phyloP scores from a whole-genome alignment of 2,888 invertebrate species.

The Trisateles emortualis region DNA sequence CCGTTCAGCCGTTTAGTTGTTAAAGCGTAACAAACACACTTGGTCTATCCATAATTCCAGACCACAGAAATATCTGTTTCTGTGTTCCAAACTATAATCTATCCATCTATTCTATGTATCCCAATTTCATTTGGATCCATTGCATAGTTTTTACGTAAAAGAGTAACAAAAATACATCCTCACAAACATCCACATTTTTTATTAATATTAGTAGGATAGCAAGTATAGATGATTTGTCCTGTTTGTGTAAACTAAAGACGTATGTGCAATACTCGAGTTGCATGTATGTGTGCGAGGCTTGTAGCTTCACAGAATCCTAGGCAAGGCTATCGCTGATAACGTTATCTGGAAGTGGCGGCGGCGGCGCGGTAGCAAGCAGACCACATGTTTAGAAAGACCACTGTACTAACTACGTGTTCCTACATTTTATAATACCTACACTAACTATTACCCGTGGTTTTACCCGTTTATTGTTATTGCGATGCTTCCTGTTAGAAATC shows the following conservation, averaged over 20 bases:
- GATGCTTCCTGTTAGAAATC: no score
- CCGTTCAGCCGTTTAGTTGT: no score
- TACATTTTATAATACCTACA: neutral
- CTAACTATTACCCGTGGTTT: no score
- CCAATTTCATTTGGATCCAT: no score
- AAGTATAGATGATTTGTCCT: neutral
- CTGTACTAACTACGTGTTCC: neutral
- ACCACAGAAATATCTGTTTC: no score
- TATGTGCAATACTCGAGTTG: slow-evolving; percentile 2
- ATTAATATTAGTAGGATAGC: neutral
- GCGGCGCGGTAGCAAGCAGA: slow-evolving; percentile 46
- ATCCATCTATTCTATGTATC: no score
- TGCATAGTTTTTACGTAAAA: no score
- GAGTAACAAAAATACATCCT: no score
- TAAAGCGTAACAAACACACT: no score
- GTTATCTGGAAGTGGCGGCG: slow-evolving; percentile 72
- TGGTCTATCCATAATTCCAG: no score
- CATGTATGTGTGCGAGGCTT: slow-evolving; percentile 36
- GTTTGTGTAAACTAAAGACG: neutral
- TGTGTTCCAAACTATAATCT: no score
- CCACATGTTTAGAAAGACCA: slow-evolving; percentile 41
- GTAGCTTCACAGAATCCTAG: slow-evolving; percentile 75
- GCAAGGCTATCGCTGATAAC: slow-evolving; percentile 84
- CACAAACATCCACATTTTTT: no score
- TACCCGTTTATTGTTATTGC: neutral